Conservation (phyloP, 2,888 invertebrate genomes). For the Chalcis sispes region DNA sequence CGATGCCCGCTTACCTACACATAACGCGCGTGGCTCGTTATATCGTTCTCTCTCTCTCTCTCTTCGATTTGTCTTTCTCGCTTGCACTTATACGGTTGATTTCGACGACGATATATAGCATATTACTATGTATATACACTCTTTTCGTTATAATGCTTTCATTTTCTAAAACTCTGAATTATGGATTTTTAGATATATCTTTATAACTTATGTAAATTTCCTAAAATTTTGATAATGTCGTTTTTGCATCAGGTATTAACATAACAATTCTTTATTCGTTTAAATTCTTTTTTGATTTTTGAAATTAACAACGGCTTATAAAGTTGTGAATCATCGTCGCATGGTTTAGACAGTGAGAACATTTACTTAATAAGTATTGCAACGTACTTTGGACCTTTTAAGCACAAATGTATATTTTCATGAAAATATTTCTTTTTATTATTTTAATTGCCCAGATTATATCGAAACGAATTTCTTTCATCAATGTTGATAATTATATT, state of each 20-base stretch:
- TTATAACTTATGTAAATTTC: no score
- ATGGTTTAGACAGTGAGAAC: neutral
- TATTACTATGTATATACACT: neutral
- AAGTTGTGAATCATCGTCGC: slow-evolving; percentile 29
- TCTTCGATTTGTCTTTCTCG: neutral
- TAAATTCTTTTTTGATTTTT: neutral
- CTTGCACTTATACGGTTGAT: neutral
- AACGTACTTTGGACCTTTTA: slow-evolving; percentile 29
- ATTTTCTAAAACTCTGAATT: slow-evolving; percentile 19
- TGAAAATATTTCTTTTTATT: no score
- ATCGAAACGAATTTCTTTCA: no score
- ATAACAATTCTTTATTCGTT: neutral
- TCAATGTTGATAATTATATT: no score
- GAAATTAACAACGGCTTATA: neutral
- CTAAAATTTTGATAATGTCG: no score
- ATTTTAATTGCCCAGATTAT: no score
- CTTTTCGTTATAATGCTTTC: slow-evolving; percentile 16
- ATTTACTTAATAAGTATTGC: neutral
- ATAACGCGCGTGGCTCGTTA: slow-evolving; percentile 20
- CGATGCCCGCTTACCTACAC: slow-evolving; percentile 19
- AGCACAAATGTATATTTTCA: neutral
- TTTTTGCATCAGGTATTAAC: no score
- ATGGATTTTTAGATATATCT: slow-evolving; percentile 7
- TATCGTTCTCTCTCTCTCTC: slow-evolving; percentile 14
- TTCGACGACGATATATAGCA: no score